Base-by-base conservation (phyloP, 2,113 vertebrate species). In the Phrynosoma blainvillii region DNA sequence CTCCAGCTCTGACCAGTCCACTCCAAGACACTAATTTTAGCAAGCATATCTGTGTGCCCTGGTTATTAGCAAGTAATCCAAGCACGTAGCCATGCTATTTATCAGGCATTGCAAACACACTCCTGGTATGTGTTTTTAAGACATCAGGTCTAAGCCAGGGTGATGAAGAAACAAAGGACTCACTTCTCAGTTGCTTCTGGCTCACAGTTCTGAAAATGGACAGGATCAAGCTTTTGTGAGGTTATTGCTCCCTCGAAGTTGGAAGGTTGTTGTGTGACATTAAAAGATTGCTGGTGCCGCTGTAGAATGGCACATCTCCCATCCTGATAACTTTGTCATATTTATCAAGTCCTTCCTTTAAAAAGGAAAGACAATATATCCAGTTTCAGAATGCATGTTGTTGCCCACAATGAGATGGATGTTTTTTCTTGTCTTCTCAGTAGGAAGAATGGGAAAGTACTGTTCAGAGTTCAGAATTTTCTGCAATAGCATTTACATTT, bases 1-100 rank as follows among this genome's bases (percentile, higher is more conserved):
- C 71, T 68, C 13, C 40, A 54, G 82, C 36, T 82, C 16, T 62
- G 68, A 62, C 68, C 78, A 82, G 54, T 47, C 27, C 6, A 65
- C 70, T 47, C 18, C 7, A 65, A 59, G 70, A 27, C 52, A 82
- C 56, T 76, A 82, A 76, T 88, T 82, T 88, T 88, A 88, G 85
- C 65, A 86, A 54, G 13, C 47, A 65, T 30, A 80, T 76, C 79
- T 82, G 86, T 82, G 13, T 40, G n/a, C 66, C 79, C 66, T 18
- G 30, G 40, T 83, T 83, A 71, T 52, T 75, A 82, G 23, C 52
- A 74, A 59, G 78, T 20, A 78, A 62, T 40, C 65, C 47, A n/a
- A 73, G 30, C 79, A 65, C n/a, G 75, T 82, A 75, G 74, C 71
- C 40, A 1, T 68, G 59, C 32, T 20, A 65, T 40, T 27, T 88